Base-by-base conservation (phyloP, 2,797 vertebrate genomes). In the Thaleichthys pacificus region DNA sequence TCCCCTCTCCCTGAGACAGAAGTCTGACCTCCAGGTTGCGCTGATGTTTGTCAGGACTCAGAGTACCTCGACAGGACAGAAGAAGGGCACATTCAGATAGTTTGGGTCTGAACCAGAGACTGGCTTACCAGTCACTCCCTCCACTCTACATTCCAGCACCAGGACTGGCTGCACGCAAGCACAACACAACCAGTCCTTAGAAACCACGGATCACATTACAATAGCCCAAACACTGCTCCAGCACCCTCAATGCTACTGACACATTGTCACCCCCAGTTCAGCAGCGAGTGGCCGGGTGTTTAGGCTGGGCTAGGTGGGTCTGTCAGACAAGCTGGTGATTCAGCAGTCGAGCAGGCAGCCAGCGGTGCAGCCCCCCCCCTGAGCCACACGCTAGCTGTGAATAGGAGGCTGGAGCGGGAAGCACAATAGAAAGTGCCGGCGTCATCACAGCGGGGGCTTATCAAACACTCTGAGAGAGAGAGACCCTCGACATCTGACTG, bases 401-500 rank as follows among this genome's bases (percentile, higher is more conserved):
- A 85, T 84, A 74, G 66, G 68, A 19, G 21, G 22, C 42, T 74
- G 62, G 72, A 65, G 24, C 30, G 68, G 15, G 5, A 17, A 4
- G 65, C 74, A 91, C 87, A 93, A 92, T 83, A 79, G 87, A 90
- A 93, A 91, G 78, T 85, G 91, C 90, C 71, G 38, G 65, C 62
- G 78, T 91, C 89, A 91, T 92, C 91, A 89, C 80, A 75, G 81
- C 82, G 74, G 80, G 77, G 66, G 90, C 91, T 93, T 91, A 91
- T 80, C 73, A 8, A 60, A 15, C 3, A 14, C 26, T 42, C 56
- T 64, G 47, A 35, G 1, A 71, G 47, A 35, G 1, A 71, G 38
- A 12, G 9, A 42, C 38, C 32, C 71, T 21, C 32, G 68, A 57
- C 78, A 38, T 61, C 77, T 62, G 32, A 9, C 70, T 62, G n/a